Evolutionary conservation across 2,797 vertebrate genomes (phyloP).

Genomic region (Vultur gryphus): DNA sequence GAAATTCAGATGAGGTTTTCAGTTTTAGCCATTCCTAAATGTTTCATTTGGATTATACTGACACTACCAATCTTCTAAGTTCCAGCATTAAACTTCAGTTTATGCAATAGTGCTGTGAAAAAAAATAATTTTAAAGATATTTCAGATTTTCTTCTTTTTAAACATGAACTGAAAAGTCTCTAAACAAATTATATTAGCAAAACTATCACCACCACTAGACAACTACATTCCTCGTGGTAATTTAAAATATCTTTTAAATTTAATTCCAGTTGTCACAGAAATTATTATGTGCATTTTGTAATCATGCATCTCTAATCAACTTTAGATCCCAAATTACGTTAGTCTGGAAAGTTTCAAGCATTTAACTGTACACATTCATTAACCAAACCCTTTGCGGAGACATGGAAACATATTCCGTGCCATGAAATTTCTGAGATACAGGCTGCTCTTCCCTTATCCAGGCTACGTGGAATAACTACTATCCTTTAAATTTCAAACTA

Average conservation of each 20-base stretch:
- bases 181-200: conserved; percentile 10
- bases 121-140: background rate
- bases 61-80: rapidly evolving
- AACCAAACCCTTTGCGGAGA: background rate
- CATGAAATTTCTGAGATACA: background rate
- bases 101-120: background rate
- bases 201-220: background rate
- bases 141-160: background rate
- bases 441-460: background rate
- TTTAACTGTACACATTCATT: background rate
- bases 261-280: conserved; percentile 36
- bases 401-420: background rate
- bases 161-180: background rate
- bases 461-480: background rate
- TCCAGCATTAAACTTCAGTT: background rate
- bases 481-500: background rate
- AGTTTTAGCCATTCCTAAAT: background rate
- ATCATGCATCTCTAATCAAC: conserved; percentile 37
- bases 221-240: background rate
- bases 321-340: conserved; percentile 39
- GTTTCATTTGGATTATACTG: background rate
- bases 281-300: background rate
- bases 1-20: background rate
- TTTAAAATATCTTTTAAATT: conserved; percentile 16
- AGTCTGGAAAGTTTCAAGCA: background rate